Conservation (phyloP, 2,113 vertebrate species). For the Aramus guarauna region DNA sequence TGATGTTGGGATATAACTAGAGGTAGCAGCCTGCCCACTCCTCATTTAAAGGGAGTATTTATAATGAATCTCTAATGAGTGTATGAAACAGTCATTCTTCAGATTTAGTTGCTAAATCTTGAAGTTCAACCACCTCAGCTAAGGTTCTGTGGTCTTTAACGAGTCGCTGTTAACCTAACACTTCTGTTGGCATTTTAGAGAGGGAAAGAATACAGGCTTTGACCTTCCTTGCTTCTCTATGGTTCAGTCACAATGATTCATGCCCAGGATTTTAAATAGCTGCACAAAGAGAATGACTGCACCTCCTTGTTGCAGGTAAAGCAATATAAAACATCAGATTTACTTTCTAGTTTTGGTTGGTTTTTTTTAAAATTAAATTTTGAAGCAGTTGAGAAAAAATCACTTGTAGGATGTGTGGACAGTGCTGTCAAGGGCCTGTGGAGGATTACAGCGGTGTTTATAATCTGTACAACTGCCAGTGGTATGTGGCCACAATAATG, state of each 20-base stretch:
- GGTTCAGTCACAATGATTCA: not conserved
- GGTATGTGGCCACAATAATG: not conserved
- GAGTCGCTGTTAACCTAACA: not conserved
- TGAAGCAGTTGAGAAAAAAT: not conserved
- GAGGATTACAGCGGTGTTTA: not conserved
- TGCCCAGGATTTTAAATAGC: not conserved
- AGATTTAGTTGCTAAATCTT: not conserved
- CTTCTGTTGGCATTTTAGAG: not conserved
- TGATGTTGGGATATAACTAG: not conserved
- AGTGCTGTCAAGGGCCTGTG: not conserved
- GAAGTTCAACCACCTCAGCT: not conserved
- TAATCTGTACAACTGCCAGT: not conserved
- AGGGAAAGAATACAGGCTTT: not conserved
- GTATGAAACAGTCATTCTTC: not conserved
- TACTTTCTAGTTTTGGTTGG: not conserved
- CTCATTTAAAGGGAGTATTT: not conserved
- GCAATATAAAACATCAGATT: not conserved
- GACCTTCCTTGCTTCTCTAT: not conserved
- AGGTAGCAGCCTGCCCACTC: not conserved
- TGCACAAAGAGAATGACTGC: not conserved
- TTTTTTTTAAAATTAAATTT: not conserved
- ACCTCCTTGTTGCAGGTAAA: not conserved
- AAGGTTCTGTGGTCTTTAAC: not conserved
- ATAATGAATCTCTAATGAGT: not conserved
- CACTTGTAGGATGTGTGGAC: fast-evolving